Conservation (phyloP, 1,140 invertebrate genomes). For the Oryctes rhinoceros region DNA sequence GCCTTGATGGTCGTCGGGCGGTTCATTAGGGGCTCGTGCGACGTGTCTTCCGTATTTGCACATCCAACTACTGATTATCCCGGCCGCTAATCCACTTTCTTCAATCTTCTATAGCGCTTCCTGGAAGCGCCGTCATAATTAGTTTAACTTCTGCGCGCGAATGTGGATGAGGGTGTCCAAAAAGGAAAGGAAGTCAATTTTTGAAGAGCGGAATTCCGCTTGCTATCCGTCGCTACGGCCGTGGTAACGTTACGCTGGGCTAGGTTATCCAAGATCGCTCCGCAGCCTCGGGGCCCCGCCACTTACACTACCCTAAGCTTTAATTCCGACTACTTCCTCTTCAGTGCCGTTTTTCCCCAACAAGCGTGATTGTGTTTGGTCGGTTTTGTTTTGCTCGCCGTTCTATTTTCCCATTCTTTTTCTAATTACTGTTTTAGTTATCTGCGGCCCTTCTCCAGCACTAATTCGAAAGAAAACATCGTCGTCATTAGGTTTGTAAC, state of each 20-base stretch:
- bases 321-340: constrained; percentile 12
- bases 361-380: constrained; percentile 17
- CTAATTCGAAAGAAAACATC: not conserved
- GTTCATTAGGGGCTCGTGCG: constrained; percentile 19
- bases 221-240: not conserved
- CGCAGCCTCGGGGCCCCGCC: constrained; percentile 4
- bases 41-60: constrained; percentile 34
- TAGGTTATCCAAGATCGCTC: not conserved
- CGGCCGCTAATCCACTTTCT: constrained; percentile 26
- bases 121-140: constrained; percentile 28
- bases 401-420: constrained; percentile 17
- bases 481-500: not conserved
- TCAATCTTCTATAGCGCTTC: constrained; percentile 25
- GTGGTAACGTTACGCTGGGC: not conserved
- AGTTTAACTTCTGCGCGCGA: constrained; percentile 27
- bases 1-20: constrained; percentile 22
- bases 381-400: constrained; percentile 8
- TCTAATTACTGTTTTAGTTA: constrained; percentile 32
- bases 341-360: not conserved
- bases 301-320: constrained; percentile 13
- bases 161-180: not conserved
- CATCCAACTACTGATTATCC: constrained; percentile 36
- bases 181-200: constrained; percentile 18
- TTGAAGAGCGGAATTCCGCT: not conserved
- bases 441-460: not conserved